phyloP scores from a whole-genome alignment of 2,888 invertebrate genomes.

The Eurois occulta region DNA sequence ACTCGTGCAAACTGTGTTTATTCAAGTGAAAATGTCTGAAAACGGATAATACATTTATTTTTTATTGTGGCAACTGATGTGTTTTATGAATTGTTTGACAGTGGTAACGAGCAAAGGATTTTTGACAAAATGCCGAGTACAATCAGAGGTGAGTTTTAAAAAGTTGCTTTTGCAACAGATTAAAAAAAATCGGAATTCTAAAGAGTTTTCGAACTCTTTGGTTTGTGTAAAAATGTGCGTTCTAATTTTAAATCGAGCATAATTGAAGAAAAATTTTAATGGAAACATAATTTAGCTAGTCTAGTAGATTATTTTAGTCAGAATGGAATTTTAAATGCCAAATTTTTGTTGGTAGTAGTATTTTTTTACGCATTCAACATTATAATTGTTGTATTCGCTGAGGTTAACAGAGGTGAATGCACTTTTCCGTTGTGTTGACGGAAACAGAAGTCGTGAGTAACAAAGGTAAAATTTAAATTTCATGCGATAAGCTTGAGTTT shows the following conservation, averaged over 20 bases:
- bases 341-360: constrained; percentile 10
- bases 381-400: constrained; percentile 22
- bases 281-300: constrained; percentile 40
- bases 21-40: constrained; percentile 77
- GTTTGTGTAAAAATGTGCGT: constrained; percentile 27
- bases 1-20: constrained; percentile 66
- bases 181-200: constrained; percentile 10
- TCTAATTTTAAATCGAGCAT: constrained; percentile 46
- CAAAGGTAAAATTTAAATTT: constrained; percentile 78
- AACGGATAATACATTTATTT: constrained; percentile 76
- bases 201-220: constrained; percentile 25
- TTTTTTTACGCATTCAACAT: constrained; percentile 19
- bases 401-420: constrained; percentile 74
- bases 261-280: constrained; percentile 44
- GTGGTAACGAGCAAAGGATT: constrained; percentile 75
- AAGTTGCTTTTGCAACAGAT: constrained; percentile 34
- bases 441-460: constrained; percentile 70
- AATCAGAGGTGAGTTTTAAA: constrained; percentile 85
- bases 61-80: constrained; percentile 71
- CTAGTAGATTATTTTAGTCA: constrained; percentile 21
- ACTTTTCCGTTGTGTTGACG: constrained; percentile 79
- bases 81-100: constrained; percentile 73
- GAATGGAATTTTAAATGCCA: constrained; percentile 26
- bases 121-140: constrained; percentile 89
- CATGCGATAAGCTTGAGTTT: constrained; percentile 70